These are phyloP conservation scores for Phalacrocorax pelagicus DNA, from an alignment of 2,113 vertebrate genomes.

Conservation along the genomic window DNA sequence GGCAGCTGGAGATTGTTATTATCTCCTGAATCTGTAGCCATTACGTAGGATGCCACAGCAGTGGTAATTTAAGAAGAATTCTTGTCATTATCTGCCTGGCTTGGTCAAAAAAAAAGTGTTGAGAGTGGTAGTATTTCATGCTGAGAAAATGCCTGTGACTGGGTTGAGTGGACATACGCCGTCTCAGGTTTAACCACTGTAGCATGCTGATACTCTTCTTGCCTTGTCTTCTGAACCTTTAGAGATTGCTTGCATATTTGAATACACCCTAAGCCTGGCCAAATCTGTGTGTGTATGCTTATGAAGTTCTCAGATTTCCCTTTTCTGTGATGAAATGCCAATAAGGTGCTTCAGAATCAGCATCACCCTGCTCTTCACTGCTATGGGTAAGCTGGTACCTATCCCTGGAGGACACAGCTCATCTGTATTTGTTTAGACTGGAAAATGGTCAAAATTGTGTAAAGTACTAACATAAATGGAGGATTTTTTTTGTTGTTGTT, in stretches of 20 bases:
- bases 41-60: background rate
- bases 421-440: background rate
- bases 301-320: background rate
- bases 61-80: slow-evolving; percentile 6
- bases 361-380: background rate
- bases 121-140: background rate
- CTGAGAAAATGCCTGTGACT: background rate
- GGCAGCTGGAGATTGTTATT: background rate
- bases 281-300: background rate
- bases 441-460: background rate
- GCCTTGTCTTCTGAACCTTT: background rate
- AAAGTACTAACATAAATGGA: background rate
- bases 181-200: background rate
- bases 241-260: background rate
- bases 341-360: background rate
- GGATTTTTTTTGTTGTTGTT: background rate
- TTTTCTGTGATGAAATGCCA: background rate
- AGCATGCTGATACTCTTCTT: background rate
- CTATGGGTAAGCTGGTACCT: background rate
- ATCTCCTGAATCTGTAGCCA: background rate
- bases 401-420: background rate
- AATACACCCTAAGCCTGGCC: background rate
- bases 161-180: background rate
- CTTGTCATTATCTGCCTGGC: background rate
- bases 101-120: background rate